These are phyloP conservation scores for Palaemon carinicauda DNA, from an alignment of 1,140 invertebrate species.

Conservation along the genomic window DNA sequence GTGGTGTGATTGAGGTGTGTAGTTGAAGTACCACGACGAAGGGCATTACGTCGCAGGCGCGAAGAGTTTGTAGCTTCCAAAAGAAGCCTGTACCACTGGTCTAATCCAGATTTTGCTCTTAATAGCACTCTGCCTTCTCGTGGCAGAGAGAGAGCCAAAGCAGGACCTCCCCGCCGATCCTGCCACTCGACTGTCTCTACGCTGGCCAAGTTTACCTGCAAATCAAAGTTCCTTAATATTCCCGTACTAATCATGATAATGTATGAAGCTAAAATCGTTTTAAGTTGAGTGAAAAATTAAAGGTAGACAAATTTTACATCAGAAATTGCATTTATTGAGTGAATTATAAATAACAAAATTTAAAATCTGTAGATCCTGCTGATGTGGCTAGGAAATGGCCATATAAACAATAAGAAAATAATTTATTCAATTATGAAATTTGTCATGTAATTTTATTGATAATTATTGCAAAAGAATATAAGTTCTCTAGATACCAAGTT, in stretches of 20 bases:
- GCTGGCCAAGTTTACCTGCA: conserved; percentile 73
- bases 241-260: neutral
- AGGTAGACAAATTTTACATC: no score
- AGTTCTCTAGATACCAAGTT: no score
- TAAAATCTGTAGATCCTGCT: no score
- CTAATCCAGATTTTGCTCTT: conserved; percentile 63
- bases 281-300: no score
- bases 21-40: conserved; percentile 59
- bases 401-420: no score
- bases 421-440: no score
- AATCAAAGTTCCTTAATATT: conserved; percentile 13
- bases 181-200: conserved; percentile 74
- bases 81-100: conserved; percentile 59
- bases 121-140: conserved; percentile 71
- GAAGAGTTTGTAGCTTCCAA: conserved; percentile 57
- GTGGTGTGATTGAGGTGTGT: conserved; percentile 70
- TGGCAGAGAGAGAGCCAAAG: conserved; percentile 67
- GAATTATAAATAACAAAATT: no score
- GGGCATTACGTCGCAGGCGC: conserved; percentile 44
- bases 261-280: no score
- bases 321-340: no score
- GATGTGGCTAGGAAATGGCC: no score
- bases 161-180: conserved; percentile 69
- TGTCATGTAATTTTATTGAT: no score
- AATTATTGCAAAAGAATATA: no score